These are phyloP conservation scores for Florisuga fusca DNA, from an alignment of 2,797 vertebrate species.

Conservation along the genomic window DNA sequence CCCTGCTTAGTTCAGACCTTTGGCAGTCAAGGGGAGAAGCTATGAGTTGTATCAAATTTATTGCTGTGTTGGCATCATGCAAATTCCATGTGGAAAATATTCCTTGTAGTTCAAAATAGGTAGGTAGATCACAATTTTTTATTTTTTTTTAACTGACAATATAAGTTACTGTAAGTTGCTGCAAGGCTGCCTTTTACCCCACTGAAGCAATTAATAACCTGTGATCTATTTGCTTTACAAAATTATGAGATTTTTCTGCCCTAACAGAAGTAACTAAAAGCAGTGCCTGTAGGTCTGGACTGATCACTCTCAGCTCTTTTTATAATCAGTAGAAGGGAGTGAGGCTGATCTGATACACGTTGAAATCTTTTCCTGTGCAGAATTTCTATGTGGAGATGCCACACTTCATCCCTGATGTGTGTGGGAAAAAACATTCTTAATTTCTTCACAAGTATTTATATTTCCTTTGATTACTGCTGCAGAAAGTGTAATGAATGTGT, in stretches of 20 bases:
- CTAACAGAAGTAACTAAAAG: neutral
- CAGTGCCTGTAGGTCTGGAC: neutral
- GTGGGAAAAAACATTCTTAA: neutral
- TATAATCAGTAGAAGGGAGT: neutral
- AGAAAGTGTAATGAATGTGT: neutral
- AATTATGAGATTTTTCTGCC: neutral
- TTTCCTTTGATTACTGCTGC: neutral
- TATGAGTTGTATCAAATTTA: neutral
- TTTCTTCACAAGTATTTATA: neutral
- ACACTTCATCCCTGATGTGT: neutral
- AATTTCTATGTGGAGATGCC: neutral
- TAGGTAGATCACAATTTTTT: neutral
- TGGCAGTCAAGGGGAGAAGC: neutral
- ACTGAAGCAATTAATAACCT: neutral
- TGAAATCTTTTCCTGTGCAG: neutral
- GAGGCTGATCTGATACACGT: neutral
- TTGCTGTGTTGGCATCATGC: neutral
- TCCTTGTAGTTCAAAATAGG: neutral
- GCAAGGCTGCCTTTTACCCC: neutral
- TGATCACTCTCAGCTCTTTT: neutral
- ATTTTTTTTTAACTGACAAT: neutral
- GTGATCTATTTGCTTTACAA: neutral
- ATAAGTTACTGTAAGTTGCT: neutral
- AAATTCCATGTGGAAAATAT: neutral
- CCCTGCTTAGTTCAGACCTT: neutral